Evolutionary conservation across 2,888 invertebrate genomes (phyloP).

Genomic region (Cryptus armator): DNA sequence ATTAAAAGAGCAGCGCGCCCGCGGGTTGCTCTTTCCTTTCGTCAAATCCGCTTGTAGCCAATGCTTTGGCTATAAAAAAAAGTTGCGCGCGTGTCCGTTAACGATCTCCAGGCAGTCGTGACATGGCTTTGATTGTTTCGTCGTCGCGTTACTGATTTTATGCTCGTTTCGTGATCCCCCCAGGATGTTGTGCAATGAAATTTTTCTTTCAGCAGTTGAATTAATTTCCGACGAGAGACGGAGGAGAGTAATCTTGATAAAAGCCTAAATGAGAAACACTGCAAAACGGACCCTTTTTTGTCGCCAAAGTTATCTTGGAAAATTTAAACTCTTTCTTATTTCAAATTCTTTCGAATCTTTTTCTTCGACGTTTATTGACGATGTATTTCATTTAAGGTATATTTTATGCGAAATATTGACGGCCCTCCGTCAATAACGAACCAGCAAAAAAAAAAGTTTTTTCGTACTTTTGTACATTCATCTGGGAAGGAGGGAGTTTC

Average conservation of each 20-base stretch:
- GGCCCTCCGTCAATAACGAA: neutral
- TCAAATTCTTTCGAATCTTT: neutral
- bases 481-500: too few species aligned
- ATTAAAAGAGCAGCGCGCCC: conserved; percentile 4
- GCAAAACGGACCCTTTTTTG: neutral
- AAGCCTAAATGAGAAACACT: neutral
- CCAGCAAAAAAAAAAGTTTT: neutral
- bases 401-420: neutral
- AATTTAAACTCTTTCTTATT: neutral
- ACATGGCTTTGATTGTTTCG: conserved; percentile 4
- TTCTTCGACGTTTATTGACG: too few species aligned
- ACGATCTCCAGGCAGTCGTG: neutral
- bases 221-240: conserved; percentile 5
- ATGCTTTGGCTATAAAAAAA: neutral
- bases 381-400: neutral
- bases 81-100: neutral
- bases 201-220: neutral
- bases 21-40: neutral
- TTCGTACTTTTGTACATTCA: neutral
- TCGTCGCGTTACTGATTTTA: neutral
- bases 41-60: neutral
- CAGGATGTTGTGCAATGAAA: neutral
- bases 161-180: neutral
- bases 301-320: neutral
- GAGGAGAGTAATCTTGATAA: conserved; percentile 3